Base-by-base conservation (phyloP, 2,113 vertebrate genomes). In the Otocyon megalotis region DNA sequence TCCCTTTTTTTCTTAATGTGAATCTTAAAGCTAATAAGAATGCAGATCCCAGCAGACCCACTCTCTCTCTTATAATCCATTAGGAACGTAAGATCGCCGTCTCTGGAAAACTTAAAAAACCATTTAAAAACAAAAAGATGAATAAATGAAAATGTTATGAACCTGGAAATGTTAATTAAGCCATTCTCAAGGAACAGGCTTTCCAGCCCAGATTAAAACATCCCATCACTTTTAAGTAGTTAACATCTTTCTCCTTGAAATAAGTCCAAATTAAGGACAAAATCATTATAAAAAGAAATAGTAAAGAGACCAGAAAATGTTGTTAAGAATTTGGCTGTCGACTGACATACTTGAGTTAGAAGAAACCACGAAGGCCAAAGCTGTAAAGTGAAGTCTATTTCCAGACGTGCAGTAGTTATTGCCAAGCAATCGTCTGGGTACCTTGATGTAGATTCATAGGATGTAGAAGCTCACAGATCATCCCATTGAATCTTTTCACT, bases 141-240 rank as follows among this genome's bases (percentile, higher is more conserved):
- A 98, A 98, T 98, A 98, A 98, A 98, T 98, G 98, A 98, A 99
- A 99, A 99, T 98, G 98, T 99, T 98, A 98, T 97, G 97, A 98
- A 98, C 98, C 93, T 98, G 96, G 97, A 98, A 99, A 98, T 98
- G 98, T 99, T 98, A 99, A 98, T 98, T 98, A 98, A 98, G 98
- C 87, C 48, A 91, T 98, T 98, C 98, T 98, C 93, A 97, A 98
- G 97, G 97, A 98, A 98, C 96, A 98, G 98, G 71, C 94, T 99
- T 96, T 98, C 98, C 95, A 98, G 96, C 98, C 98, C 97, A 87
- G 97, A 98, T 98, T 98, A 98, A 98, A 98, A 98, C 97, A 96
- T 93, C 97, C 54, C 76, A 97, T 98, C 98, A 97, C 97, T 98
- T 98, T 95, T 81, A 98, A 98, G 93, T 86, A 98, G 90, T 97